A percentile compares a stretch with the other conserved stretches of the same genome.
Conservation (phyloP, 2,888 invertebrate species). For the Drosophila yooni region DNA sequence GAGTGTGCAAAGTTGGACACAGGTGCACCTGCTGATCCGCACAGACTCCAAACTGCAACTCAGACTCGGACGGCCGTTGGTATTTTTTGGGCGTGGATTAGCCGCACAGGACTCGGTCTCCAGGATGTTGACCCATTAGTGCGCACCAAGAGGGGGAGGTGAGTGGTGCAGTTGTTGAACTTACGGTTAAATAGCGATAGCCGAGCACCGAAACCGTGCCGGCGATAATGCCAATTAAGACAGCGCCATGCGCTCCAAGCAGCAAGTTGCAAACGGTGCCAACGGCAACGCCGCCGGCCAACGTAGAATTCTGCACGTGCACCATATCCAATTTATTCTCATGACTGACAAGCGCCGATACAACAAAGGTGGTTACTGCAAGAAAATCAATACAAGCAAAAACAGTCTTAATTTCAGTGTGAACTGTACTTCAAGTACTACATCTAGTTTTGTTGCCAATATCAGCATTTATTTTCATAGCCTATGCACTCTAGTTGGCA, state of each 20-base stretch:
- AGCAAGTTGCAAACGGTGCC: conserved; percentile 94
- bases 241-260: conserved; percentile 92
- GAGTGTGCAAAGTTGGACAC: conserved; percentile 1
- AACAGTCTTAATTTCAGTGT: background rate
- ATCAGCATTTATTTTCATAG: no score
- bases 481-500: no score
- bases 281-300: conserved; percentile 97
- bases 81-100: conserved; percentile 38
- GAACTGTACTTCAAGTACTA: background rate
- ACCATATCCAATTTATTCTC: conserved; percentile 94
- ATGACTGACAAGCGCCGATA: conserved; percentile 91
- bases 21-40: background rate
- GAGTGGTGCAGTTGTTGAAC: conserved; percentile 69
- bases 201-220: conserved; percentile 93
- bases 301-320: conserved; percentile 96
- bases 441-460: no score
- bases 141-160: background rate
- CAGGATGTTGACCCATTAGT: conserved; percentile 47
- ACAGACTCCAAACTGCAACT: conserved; percentile 2
- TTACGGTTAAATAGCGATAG: conserved; percentile 91
- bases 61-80: conserved; percentile 16
- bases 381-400: conserved; percentile 10
- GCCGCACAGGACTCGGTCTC: conserved; percentile 17
- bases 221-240: conserved; percentile 91
- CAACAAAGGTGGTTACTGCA: conserved; percentile 91